Evolutionary conservation across 1,140 invertebrate species (phyloP), one percentile per base, ranked within the genome.

Genomic region (Lordiphosa mommai): DNA sequence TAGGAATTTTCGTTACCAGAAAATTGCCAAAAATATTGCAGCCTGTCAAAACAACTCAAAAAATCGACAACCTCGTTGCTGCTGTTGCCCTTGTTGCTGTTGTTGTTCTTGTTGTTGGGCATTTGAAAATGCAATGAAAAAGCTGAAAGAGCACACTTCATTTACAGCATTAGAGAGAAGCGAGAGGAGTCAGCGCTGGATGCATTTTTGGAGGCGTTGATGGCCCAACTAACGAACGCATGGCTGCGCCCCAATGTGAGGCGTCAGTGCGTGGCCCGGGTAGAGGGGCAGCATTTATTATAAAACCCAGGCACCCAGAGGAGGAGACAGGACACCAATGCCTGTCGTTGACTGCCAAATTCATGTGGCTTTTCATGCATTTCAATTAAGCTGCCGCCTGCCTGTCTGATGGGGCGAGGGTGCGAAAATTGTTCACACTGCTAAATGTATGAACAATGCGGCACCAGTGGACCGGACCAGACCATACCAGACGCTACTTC

Each of bases 361-460:
- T 68, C 71, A 67, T 76, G 61, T 66, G 71, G 73, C 71, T 63
- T 82, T 76, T 76, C 66, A 80, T 84, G 71, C 76, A 80, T 82
- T 80, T 80, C 77, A 82, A 82, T 82, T 82, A 82, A 68, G 71
- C 66, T 72, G 50, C 48, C 52, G 76, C 44, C 59, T 36, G 40
- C 47, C 49, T 61, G 47, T 27, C n/a, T 37, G 27, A 43, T 23
- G 52, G 56, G 23, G 6, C 1, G 23, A 7, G 44, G 56, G 51
- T 57, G 65, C 40, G 60, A 70, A 72, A 77, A 72, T 59, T 53
- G 55, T 61, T 70, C 40, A 38, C 41, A 55, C 33, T 51, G 65
- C 74, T 43, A 56, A 79, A 67, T 77, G 71, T 67, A 37, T 59
- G 61, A 70, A 71, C 66, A 76, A 70, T 65, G 59, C 52, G 27